Conservation (phyloP, 2,113 vertebrate genomes). For the Silurus asotus region DNA sequence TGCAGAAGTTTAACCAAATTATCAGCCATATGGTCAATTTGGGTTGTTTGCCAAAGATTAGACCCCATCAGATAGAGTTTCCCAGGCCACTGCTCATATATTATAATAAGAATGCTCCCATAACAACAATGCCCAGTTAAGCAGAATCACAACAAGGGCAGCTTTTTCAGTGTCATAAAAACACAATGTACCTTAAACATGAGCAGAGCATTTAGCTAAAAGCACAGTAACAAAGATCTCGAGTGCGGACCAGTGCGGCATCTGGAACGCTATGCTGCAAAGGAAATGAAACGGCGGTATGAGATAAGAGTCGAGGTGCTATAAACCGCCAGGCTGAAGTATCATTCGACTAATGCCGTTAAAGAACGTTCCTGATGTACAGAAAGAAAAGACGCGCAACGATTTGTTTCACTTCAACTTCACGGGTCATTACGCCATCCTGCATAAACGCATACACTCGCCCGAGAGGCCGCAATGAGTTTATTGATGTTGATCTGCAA, state of each 20-base stretch:
- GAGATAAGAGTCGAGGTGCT: background rate
- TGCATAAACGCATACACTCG: background rate
- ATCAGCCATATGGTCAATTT: too few species aligned
- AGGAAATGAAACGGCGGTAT: constrained; percentile 11
- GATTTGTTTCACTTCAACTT: background rate
- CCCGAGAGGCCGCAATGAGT: background rate
- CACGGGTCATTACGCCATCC: background rate
- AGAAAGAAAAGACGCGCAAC: background rate
- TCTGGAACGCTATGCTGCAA: background rate
- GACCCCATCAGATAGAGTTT: background rate
- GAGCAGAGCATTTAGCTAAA: constrained; percentile 15
- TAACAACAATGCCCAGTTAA: background rate
- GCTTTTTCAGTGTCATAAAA: background rate
- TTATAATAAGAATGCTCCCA: background rate
- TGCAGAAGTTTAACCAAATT: background rate
- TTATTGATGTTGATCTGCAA: background rate
- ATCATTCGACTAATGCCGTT: background rate
- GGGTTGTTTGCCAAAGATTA: background rate
- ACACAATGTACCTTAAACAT: constrained; percentile 13
- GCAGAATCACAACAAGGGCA: background rate
- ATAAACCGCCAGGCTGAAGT: background rate
- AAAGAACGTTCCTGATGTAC: background rate
- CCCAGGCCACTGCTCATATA: background rate
- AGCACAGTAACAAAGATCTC: background rate
- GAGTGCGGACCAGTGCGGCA: background rate